Conservation (phyloP, 2,113 vertebrate genomes). For the Python bivittatus region DNA sequence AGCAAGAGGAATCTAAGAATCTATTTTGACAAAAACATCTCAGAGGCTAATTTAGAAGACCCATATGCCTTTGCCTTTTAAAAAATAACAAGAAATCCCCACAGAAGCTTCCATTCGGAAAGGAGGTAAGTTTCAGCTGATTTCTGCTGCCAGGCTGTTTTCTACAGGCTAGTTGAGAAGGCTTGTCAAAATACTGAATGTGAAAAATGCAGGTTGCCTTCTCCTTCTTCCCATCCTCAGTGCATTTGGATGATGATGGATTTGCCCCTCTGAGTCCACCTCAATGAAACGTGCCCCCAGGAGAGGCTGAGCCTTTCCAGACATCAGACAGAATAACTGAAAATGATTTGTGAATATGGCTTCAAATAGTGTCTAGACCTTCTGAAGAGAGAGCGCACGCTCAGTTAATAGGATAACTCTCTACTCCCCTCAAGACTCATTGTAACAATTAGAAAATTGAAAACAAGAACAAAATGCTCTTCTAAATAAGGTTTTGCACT, state of each 20-base stretch:
- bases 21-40: conserved; percentile 76
- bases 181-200: conserved; percentile 76
- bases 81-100: conserved; percentile 44
- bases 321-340: no score
- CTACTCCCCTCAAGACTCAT: background rate
- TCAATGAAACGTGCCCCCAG: background rate
- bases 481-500: background rate
- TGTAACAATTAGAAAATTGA: background rate
- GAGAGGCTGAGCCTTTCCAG: background rate
- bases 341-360: no score
- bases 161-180: conserved; percentile 68
- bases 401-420: background rate
- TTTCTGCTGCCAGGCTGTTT: conserved; percentile 83
- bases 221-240: conserved; percentile 18
- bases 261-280: conserved; percentile 46
- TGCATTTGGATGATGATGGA: background rate
- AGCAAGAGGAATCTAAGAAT: conserved; percentile 66
- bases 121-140: conserved; percentile 79
- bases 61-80: conserved; percentile 55
- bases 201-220: conserved; percentile 36
- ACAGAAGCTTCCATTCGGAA: conserved; percentile 48
- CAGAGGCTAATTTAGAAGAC: conserved; percentile 74
- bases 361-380: background rate
- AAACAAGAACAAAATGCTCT: no score
- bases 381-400: background rate